Evolutionary conservation across 2,888 invertebrate genomes (phyloP).

Genomic region (Philaethria dido): DNA sequence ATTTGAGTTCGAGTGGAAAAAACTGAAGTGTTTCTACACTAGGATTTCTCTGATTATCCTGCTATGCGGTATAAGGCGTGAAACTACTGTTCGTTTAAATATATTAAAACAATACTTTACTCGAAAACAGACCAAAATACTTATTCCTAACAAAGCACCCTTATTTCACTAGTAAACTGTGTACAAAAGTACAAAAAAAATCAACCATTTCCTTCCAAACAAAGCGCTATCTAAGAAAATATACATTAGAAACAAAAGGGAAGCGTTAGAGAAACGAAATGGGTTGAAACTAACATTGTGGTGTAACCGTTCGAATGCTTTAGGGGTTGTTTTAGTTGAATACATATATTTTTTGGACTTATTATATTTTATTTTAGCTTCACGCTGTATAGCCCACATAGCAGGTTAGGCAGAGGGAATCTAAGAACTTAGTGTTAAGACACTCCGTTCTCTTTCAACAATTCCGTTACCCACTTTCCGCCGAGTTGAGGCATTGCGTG

Average conservation of each 20-base stretch:
- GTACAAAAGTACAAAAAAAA: slow-evolving; percentile 27
- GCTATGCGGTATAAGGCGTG: no score
- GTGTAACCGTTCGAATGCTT: slow-evolving; percentile 41
- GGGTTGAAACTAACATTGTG: slow-evolving; percentile 52
- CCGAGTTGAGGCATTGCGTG: no score
- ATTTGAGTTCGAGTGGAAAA: no score
- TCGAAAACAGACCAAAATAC: not conserved
- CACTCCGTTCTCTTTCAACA: no score
- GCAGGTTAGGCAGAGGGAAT: no score
- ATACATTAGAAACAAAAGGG: slow-evolving; percentile 50
- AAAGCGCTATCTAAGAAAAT: slow-evolving; percentile 50
- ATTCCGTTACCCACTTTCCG: no score
- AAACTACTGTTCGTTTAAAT: no score
- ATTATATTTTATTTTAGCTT: not conserved
- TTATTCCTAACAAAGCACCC: slow-evolving; percentile 11
- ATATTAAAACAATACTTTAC: not conserved
- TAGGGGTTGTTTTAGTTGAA: slow-evolving; percentile 34
- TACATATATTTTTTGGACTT: slow-evolving; percentile 14
- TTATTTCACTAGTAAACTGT: slow-evolving; percentile 23
- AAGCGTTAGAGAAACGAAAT: slow-evolving; percentile 50
- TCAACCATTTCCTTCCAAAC: slow-evolving; percentile 41
- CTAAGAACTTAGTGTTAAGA: no score
- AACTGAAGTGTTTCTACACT: no score
- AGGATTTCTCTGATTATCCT: no score
- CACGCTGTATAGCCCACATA: no score